These are phyloP conservation scores for Ifrita kowaldi DNA, from an alignment of 2,113 vertebrate species.

Conservation along the genomic window DNA sequence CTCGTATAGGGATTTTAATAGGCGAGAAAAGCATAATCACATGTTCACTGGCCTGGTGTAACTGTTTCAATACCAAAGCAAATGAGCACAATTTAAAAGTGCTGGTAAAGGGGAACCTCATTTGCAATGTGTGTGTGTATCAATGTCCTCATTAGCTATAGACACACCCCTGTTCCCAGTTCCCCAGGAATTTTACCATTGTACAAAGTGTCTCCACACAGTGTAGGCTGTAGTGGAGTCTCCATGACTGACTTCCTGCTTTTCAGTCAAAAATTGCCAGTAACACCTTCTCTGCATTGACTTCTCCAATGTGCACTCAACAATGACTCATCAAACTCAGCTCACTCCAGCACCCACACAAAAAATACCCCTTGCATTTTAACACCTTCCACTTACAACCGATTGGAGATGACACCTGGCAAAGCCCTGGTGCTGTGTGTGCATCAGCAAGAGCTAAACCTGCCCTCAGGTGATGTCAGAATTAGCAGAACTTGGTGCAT, in stretches of 20 bases:
- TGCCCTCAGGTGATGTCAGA: neutral
- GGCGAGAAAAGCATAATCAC: neutral
- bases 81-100: neutral
- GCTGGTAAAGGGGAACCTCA: neutral
- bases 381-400: neutral
- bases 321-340: neutral
- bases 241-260: neutral
- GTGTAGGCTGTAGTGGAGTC: fast-evolving
- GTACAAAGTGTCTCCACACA: neutral
- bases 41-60: neutral
- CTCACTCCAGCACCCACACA: neutral
- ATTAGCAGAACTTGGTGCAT: neutral
- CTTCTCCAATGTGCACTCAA: neutral
- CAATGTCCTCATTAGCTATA: neutral
- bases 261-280: neutral
- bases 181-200: neutral
- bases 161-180: neutral
- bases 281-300: neutral
- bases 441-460: neutral
- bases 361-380: neutral
- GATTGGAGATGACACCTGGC: neutral
- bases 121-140: neutral
- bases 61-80: slow-evolving; percentile 27
- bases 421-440: neutral
- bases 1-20: neutral